Evolutionary conservation across 1,140 invertebrate species (phyloP).

Genomic region (Aphaenogaster floridana): DNA sequence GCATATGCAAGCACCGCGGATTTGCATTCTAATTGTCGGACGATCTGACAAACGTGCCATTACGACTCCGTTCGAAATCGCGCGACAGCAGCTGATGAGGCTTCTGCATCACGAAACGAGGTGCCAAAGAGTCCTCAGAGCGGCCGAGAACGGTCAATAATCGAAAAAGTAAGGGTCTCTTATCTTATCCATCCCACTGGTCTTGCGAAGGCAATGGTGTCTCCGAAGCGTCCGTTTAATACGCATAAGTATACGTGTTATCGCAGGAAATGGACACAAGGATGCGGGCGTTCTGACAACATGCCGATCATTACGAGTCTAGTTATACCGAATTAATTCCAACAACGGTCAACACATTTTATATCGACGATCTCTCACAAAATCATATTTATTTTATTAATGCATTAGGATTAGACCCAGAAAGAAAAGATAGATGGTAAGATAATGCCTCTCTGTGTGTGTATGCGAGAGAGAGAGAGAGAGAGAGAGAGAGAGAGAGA

Average conservation of each 20-base stretch:
- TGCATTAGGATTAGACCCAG: neutral
- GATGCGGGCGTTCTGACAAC: constrained; percentile 39
- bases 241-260: constrained; percentile 43
- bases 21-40: constrained; percentile 83
- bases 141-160: constrained; percentile 48
- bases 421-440: neutral
- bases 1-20: constrained; percentile 57
- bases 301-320: constrained; percentile 11
- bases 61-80: constrained; percentile 60
- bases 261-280: constrained; percentile 12
- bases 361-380: neutral
- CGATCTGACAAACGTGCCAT: constrained; percentile 74
- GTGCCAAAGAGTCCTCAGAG: constrained; percentile 63
- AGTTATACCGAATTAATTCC: constrained; percentile 44
- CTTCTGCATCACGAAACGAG: constrained; percentile 43
- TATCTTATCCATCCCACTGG: constrained; percentile 50
- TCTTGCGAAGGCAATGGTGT: constrained; percentile 23
- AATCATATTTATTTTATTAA: constrained; percentile 41
- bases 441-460: neutral
- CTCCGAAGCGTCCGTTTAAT: constrained; percentile 48
- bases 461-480: neutral
- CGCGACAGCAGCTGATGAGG: neutral
- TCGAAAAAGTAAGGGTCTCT: constrained; percentile 44
- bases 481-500: neutral
- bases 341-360: neutral